phyloP scores from a whole-genome alignment of 2,797 vertebrate species.

The Loris lydekkerianus region DNA sequence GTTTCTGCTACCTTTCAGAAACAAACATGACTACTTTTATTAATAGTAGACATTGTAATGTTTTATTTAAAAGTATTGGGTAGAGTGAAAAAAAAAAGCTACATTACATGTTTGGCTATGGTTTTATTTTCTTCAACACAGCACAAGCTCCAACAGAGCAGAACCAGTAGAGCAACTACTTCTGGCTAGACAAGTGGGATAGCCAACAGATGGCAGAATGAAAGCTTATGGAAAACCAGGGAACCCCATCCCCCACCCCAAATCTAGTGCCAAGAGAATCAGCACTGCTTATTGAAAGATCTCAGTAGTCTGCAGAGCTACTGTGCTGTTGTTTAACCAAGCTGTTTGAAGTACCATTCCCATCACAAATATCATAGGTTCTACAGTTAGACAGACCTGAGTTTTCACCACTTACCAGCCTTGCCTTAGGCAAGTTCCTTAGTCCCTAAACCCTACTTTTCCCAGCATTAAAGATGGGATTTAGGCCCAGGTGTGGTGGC shows the following conservation, averaged over 20 bases:
- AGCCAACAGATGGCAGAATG: neutral
- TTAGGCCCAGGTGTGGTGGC: neutral
- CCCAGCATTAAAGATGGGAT: neutral
- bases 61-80: neutral
- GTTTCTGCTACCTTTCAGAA: neutral
- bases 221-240: neutral
- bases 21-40: neutral
- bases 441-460: neutral
- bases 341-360: neutral
- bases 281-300: neutral
- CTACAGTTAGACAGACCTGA: neutral
- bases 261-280: neutral
- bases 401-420: neutral
- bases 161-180: neutral
- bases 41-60: neutral
- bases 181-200: neutral
- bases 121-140: constrained; percentile 6
- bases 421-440: neutral
- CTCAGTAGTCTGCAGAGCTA: neutral
- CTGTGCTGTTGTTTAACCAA: neutral
- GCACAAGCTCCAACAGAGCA: neutral
- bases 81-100: neutral
- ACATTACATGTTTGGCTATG: neutral
- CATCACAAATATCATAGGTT: neutral
- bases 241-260: too few relatives aligned